Evolutionary conservation across 2,113 vertebrate genomes (phyloP).

Genomic region (Malaclemys terrapin): DNA sequence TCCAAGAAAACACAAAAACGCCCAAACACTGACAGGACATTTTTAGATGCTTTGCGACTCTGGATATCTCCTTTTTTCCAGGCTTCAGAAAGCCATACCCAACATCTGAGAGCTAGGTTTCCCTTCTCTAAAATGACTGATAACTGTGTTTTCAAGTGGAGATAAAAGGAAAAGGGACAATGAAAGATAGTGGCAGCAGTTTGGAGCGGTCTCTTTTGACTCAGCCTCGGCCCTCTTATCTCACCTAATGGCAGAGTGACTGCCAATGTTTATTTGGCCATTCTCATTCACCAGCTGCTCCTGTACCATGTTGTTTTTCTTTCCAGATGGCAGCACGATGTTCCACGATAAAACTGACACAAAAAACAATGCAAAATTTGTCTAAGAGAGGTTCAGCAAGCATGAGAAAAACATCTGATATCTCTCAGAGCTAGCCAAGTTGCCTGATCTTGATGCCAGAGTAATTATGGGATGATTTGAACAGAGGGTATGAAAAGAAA

Average conservation of each 20-base stretch:
- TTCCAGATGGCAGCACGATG: constrained; percentile 86
- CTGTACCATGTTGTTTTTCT: constrained; percentile 81
- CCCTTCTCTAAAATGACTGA: constrained; percentile 63
- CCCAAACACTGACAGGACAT: background rate
- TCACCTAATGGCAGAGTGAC: constrained; percentile 81
- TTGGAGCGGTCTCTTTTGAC: constrained; percentile 70
- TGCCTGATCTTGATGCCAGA: constrained; percentile 77
- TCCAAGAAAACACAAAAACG: constrained; percentile 27
- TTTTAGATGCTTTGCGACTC: constrained; percentile 43
- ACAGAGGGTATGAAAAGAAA: constrained; percentile 62
- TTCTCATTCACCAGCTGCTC: constrained; percentile 83
- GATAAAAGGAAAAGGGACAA: constrained; percentile 70
- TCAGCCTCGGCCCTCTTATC: constrained; percentile 76
- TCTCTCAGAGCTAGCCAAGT: constrained; percentile 82
- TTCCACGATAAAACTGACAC: constrained; percentile 84
- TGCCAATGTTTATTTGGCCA: constrained; percentile 87
- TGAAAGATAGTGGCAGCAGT: constrained; percentile 64
- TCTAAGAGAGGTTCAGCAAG: constrained; percentile 83
- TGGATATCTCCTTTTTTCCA: constrained; percentile 61
- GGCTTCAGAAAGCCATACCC: constrained; percentile 27
- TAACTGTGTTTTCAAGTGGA: constrained; percentile 70
- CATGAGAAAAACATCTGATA: constrained; percentile 84
- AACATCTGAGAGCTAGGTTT: constrained; percentile 64
- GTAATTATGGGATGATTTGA: constrained; percentile 81
- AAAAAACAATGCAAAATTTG: constrained; percentile 87